Evolutionary conservation across 2,797 vertebrate species (phyloP), one percentile per base, ranked within the genome.

Genomic region (Sebastiscus albofasciatus): DNA sequence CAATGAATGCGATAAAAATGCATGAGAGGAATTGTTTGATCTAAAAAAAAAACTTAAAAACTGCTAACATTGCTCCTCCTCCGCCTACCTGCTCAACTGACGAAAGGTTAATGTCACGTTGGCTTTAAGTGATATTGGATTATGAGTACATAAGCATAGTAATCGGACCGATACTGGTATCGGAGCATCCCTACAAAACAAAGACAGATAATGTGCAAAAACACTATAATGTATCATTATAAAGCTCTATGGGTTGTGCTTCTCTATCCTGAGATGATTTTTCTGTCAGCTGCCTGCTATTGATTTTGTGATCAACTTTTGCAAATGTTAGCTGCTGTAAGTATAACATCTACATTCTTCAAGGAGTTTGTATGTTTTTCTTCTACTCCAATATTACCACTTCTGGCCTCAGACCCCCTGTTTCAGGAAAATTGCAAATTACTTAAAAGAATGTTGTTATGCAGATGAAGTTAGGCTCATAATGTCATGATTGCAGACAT

Each of bases 401-500:
- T 58, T 85, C 70, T 75, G 39, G 64, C 75, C 33, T 67, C 27
- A 72, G 69, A 81, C n/a, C 31, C 18, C n/a, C 34, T 67, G 36
- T 75, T 72, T 72, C 49, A 68, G 31, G 61, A 72, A 77, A 59
- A 85, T 58, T 71, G 42, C 60, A 79, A 80, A 86, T 78, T 24
- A 70, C 60, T 81, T 70, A 75, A 59, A 59, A 82, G 62, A 69
- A 69, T 72, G 65, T 72, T 84, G 80, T 82, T 82, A 76, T 81
- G 61, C 62, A 77, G 73, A 89, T 86, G 67, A 78, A 26, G 67
- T 80, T 67, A 68, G 75, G 11, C 69, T 82, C 67, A 52, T 75
- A 81, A 79, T 87, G 31, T 77, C 55, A 81, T 60, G 49, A 88
- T 55, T 84, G 59, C 83, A 88, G 33, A 73, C 71, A 77, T 55